Percentiles rank a stretch among this genome's conserved stretches.
Evolutionary conservation across 1,140 invertebrate species (phyloP).

Genomic region (Alviniconcha marisindica): DNA sequence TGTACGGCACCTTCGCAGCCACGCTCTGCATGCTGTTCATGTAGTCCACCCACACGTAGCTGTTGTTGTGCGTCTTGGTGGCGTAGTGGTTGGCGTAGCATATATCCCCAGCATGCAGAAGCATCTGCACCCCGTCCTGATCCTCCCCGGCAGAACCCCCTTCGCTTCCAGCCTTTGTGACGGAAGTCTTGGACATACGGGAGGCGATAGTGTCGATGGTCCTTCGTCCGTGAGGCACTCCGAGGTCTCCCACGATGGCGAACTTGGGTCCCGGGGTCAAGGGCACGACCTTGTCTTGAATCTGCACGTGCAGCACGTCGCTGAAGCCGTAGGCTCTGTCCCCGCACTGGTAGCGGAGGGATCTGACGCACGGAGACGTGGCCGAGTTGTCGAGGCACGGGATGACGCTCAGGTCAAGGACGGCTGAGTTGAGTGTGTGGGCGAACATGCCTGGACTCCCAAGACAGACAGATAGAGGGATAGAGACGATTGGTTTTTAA

Average conservation of each 20-base stretch:
- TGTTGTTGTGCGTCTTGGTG: conserved; percentile 45
- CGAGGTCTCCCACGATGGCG: conserved; percentile 46
- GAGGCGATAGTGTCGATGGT: conserved; percentile 42
- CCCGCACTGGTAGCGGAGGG: conserved; percentile 45
- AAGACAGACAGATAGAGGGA: neutral
- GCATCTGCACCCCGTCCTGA: too few species aligned
- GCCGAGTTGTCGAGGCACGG: neutral
- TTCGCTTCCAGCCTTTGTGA: too few species aligned
- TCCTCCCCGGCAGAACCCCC: neutral
- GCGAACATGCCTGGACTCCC: conserved; percentile 15
- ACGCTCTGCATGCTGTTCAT: conserved; percentile 68
- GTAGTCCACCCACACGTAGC: conserved; percentile 57
- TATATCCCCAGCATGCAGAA: conserved; percentile 51
- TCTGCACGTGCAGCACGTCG: conserved; percentile 24
- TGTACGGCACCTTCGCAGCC: conserved; percentile 65
- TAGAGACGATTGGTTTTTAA: too few species aligned
- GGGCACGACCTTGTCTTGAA: neutral
- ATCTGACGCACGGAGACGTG: neutral
- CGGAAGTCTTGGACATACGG: too few species aligned
- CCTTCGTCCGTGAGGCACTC: conserved; percentile 35
- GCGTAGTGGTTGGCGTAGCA: conserved; percentile 50
- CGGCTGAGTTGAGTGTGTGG: conserved; percentile 41
- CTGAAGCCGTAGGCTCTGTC: conserved; percentile 43
- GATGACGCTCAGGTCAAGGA: conserved; percentile 33
- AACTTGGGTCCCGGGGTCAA: conserved; percentile 16